Evolutionary conservation across 2,888 invertebrate genomes (phyloP), one percentile per base, ranked within the genome.

Genomic region (Synanthedon formicaeformis): DNA sequence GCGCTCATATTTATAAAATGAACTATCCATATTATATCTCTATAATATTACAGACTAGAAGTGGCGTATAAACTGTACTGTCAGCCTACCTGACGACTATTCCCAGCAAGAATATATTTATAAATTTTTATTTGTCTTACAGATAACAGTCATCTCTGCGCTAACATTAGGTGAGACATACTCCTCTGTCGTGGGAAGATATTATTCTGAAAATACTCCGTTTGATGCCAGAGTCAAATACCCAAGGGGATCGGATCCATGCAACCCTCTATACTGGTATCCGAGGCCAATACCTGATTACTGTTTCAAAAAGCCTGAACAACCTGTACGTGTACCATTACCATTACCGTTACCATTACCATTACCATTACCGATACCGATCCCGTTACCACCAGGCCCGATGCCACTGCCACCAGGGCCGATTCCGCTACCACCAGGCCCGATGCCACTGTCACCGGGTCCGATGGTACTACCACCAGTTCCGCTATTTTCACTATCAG

Each of bases 201-300:
- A 45, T 14, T 45, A 45, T 45, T 12, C 14, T n/a, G 45, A 45
- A 13, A n/a, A 6, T 45, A 6, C 2, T 45, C n/a, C 14, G 6
- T 45, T 45, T 45, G 13, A 4, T 6, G n/a, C 45, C 45, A 45
- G 13, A 11, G 45, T 8, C 45, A 45, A 45, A 14, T 13, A n/a
- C 2, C 13, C 6, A 13, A 45, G 45, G 2, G 62, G 62, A 8
- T 68, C 69, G 14, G 67, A 84, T 56, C 75, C 77, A 2, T 85
- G 85, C 58, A 77, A 82, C 48, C 78, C 81, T 1, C 60, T 80
- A 0, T 86, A 78, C 54, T 86, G 85, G 85, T 85, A 80, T 53
- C 73, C 73, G 2, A 64, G 56, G 53, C 51, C 56, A 13, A 61
- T 70, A 11, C 73, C 73, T 12, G 66, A 69, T 6, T 67, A 66